Percentiles rank a stretch among this genome's conserved stretches.
phyloP scores from a whole-genome alignment of 2,797 vertebrate species.

The Eurystomus glaucurus region DNA sequence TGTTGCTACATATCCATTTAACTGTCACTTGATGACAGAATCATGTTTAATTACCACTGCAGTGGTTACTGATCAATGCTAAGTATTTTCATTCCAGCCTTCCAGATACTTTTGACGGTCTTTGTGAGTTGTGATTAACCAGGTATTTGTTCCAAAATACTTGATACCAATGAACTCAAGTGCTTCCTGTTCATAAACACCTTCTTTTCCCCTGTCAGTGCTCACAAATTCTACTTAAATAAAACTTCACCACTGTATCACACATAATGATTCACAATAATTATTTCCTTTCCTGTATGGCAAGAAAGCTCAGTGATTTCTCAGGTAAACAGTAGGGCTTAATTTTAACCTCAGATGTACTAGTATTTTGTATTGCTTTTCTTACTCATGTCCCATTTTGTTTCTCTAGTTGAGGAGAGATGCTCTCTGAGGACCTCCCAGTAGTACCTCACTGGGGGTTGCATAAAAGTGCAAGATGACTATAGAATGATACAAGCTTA shows the following conservation, averaged over 20 bases:
- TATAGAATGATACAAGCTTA: not conserved
- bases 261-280: not conserved
- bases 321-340: not conserved
- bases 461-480: not conserved
- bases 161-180: not conserved
- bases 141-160: not conserved
- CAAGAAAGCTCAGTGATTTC: not conserved
- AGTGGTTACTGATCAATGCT: not conserved
- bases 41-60: not conserved
- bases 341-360: not conserved
- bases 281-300: not conserved
- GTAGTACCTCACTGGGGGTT: not conserved
- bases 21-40: not conserved
- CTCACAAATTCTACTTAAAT: not conserved
- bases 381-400: not conserved
- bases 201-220: not conserved
- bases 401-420: fast-evolving
- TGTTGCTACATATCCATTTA: not conserved
- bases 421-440: not conserved
- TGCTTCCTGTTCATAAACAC: not conserved
- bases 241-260: not conserved
- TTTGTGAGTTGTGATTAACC: not conserved
- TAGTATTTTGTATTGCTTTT: not conserved
- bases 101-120: not conserved
- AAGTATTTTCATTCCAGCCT: constrained; percentile 10